Conservation (phyloP, 2,888 invertebrate genomes). For the Chymomyza fuscimana region DNA sequence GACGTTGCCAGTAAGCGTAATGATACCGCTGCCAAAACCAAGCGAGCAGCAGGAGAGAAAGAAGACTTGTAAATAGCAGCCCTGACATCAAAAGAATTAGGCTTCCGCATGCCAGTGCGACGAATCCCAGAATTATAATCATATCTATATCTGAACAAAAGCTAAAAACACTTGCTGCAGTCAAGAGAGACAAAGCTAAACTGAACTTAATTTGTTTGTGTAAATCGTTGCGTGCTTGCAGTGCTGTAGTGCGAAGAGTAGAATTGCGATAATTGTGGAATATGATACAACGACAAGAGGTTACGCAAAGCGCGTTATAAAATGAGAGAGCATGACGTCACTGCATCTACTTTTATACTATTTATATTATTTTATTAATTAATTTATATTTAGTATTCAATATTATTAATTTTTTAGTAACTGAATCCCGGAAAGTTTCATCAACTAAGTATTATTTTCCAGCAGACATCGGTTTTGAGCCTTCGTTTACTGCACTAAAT, state of each 20-base stretch:
- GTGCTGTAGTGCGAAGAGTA: background rate
- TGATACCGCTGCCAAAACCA: constrained; percentile 76
- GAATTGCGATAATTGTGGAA: background rate
- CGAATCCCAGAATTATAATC: background rate
- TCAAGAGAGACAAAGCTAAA: background rate
- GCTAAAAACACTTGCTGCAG: background rate
- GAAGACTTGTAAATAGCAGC: background rate
- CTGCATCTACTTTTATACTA: too few species aligned
- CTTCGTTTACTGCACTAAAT: too few species aligned
- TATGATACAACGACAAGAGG: too few species aligned
- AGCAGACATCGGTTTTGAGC: too few species aligned
- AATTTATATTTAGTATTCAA: too few species aligned
- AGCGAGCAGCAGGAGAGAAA: constrained; percentile 4
- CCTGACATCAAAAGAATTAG: background rate
- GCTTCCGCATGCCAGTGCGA: background rate
- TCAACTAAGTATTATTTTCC: too few species aligned
- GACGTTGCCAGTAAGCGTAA: constrained; percentile 68
- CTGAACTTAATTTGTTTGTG: background rate
- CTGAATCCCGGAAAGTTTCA: too few species aligned
- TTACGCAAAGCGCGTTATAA: too few species aligned
- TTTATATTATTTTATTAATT: too few species aligned
- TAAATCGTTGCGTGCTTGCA: too few species aligned
- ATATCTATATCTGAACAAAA: background rate
- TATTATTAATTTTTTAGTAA: too few species aligned
- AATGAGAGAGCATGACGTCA: too few species aligned